These are phyloP conservation scores for Mesochorus sp. DNA, from an alignment of 2,888 invertebrate genomes.

Conservation along the genomic window DNA sequence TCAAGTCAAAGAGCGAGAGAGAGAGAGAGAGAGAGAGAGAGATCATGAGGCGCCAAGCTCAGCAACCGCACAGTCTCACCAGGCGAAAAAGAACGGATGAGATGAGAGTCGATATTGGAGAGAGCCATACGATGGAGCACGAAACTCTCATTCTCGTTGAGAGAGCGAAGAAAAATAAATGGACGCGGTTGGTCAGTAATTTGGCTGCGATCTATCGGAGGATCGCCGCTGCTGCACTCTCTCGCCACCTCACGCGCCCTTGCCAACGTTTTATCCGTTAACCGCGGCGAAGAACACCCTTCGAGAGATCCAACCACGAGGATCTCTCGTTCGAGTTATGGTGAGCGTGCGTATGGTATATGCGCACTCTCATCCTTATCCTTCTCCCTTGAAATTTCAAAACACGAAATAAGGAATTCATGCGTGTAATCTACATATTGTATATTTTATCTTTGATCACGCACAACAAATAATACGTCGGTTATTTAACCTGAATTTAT, in stretches of 20 bases:
- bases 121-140: slow-evolving; percentile 1
- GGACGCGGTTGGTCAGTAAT: slow-evolving; percentile 71
- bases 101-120: not conserved
- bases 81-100: slow-evolving; percentile 7
- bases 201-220: slow-evolving; percentile 73
- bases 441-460: not conserved
- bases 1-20: not conserved
- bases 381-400: too few relatives aligned
- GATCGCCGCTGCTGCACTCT: slow-evolving; percentile 56
- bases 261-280: slow-evolving; percentile 47
- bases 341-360: not conserved
- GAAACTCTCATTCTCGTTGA: slow-evolving; percentile 40
- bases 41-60: slow-evolving; percentile 26
- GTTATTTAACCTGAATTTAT: too few relatives aligned
- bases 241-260: slow-evolving; percentile 45
- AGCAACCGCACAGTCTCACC: not conserved
- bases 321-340: slow-evolving; percentile 4
- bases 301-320: not conserved
- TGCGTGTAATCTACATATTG: not conserved
- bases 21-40: not conserved
- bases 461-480: not conserved
- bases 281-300: slow-evolving; percentile 10
- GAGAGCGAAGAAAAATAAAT: slow-evolving; percentile 75
- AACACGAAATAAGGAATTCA: not conserved
- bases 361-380: too few relatives aligned